phyloP scores from a whole-genome alignment of 1,140 invertebrate genomes.

The Piezodorus guildinii region DNA sequence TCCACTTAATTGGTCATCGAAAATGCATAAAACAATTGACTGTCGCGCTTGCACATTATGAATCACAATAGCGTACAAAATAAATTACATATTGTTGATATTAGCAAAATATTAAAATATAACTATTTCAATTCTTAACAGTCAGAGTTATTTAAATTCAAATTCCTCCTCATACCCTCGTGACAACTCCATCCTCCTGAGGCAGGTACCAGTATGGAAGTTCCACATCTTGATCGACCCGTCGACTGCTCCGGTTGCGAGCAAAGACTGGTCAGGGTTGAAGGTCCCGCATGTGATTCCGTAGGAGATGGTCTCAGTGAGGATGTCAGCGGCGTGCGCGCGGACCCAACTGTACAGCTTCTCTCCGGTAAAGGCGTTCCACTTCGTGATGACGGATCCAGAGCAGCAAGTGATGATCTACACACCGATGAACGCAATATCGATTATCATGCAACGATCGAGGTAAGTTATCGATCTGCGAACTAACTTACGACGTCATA shows the following conservation, averaged over 20 bases:
- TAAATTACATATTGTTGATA: too few relatives aligned
- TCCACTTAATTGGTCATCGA: too few relatives aligned
- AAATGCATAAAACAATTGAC: too few relatives aligned
- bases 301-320: slow-evolving; percentile 46
- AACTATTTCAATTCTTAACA: too few relatives aligned
- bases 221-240: slow-evolving; percentile 58
- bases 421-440: neutral
- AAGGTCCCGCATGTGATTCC: slow-evolving; percentile 67
- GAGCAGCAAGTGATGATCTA: neutral
- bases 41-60: too few relatives aligned
- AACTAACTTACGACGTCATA: slow-evolving; percentile 46
- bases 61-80: too few relatives aligned
- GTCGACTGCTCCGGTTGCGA: slow-evolving; percentile 53
- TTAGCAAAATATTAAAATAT: too few relatives aligned
- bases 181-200: slow-evolving; percentile 35
- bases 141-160: too few relatives aligned
- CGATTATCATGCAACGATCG: too few relatives aligned
- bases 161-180: too few relatives aligned
- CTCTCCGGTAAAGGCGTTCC: slow-evolving; percentile 47
- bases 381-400: slow-evolving; percentile 29
- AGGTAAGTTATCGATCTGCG: neutral
- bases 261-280: slow-evolving; percentile 51
- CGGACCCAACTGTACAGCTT: slow-evolving; percentile 47
- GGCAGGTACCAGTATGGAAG: slow-evolving; percentile 57
- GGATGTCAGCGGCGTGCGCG: slow-evolving; percentile 46